Base-by-base conservation (phyloP, 2,888 invertebrate genomes). In the Matsumyia berberina region DNA sequence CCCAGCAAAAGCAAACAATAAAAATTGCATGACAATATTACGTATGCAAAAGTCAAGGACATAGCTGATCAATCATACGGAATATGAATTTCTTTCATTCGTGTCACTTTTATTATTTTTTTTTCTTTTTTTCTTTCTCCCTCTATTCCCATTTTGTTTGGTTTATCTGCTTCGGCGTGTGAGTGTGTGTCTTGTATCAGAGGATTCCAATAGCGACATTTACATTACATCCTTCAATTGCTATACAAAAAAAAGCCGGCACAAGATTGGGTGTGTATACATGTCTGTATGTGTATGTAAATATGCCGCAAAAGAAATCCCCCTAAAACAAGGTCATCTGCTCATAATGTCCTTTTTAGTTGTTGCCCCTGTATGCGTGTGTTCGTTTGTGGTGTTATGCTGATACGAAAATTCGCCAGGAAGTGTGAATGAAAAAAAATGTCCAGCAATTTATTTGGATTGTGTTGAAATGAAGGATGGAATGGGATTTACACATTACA, bases 31-130 rank as follows among this genome's bases (percentile, higher is more conserved):
- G 82, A 73, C 82, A 82, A 77, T 67, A 77, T 72, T 77, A 82
- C 78, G 67, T 82, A 82, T 82, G 82, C 78, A 78, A 72, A 78
- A 82, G 78, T 78, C 82, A 82, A 82, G 82, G 82, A 82, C 82
- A 67, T 72, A 49, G 67, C 78, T 78, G 82, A 82, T 82, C 82
- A 82, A 82, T 82, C 82, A 82, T 73, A 78, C 66, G 72, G 82
- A 82, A 82, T 82, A 82, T 82, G 78, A 82, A 78, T 82, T 82
- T 82, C 67, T 78, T 78, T 72, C 67, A 60, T n/a, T 62, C 78
- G 55, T 72, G 64, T 76, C 70, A 67, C 67, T 74, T 80, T 62
- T 76, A 7, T 9, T 46, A 24, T 15, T 62, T 37, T 39, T 33
- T 60, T 37, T 9, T 46, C 1, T 15, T 62, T 37, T 39, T 33